A percentile compares a stretch with the other conserved stretches of the same genome.
phyloP scores from a whole-genome alignment of 23 tunicate species.

The Oikopleura vanhoeffeni region DNA sequence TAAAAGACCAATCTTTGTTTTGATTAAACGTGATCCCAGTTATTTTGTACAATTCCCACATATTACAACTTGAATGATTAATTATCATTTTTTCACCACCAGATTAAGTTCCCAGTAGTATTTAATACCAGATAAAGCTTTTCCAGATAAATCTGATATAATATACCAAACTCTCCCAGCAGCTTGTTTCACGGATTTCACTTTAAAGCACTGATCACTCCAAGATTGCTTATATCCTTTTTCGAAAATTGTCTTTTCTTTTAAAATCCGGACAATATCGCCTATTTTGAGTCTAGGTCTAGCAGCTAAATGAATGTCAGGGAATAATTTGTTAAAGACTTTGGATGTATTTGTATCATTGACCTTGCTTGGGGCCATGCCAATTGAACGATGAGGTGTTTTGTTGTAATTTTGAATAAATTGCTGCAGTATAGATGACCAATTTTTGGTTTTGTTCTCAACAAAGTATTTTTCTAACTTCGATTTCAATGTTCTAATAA shows the following conservation, averaged over 20 bases:
- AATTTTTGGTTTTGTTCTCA: not conserved
- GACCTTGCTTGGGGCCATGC: constrained; percentile 10
- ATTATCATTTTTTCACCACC: not conserved
- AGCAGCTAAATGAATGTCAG: not conserved
- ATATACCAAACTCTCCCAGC: constrained; percentile 4
- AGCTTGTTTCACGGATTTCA: not conserved
- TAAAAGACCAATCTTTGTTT: too few species aligned
- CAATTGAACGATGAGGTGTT: not conserved
- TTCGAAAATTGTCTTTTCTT: not conserved
- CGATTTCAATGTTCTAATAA: not conserved
- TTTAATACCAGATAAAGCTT: not conserved
- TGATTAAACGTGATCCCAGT: too few species aligned
- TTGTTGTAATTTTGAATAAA: not conserved
- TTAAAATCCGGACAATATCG: not conserved
- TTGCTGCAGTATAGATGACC: not conserved
- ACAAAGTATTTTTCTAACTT: not conserved
- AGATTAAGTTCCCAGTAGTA: not conserved
- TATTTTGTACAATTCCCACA: too few species aligned
- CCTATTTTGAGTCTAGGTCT: not conserved
- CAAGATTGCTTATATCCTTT: constrained; percentile 5
- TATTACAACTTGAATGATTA: too few species aligned
- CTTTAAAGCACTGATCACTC: not conserved
- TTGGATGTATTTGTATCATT: not conserved
- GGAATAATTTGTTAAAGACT: not conserved
- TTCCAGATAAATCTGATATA: not conserved